Base-by-base conservation (phyloP, 2,797 vertebrate species). In the Siniperca undulata region DNA sequence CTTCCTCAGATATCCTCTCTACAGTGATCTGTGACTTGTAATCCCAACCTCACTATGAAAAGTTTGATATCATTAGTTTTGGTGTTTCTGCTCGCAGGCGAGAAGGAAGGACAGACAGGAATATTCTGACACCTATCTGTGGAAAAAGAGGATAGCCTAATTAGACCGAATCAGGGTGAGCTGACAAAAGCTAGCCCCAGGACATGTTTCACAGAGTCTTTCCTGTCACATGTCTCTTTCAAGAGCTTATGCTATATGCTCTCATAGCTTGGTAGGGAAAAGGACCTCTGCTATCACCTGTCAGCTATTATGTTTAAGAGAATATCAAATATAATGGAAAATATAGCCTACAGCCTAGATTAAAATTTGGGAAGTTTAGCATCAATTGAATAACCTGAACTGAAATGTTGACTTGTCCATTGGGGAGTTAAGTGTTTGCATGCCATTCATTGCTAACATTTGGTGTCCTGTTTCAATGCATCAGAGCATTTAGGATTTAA, bases 171-270 rank as follows among this genome's bases (percentile, higher is more conserved):
- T 88, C 86, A 85, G 83, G 62, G 66, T 77, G 84, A 94, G 87
- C 84, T 95, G 95, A 95, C 94, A 95, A 94, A 94, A 90, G 78
- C 73, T 93, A 2, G 89, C 95, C 95, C 52, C 60, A 9, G 95
- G 95, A 93, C 88, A 82, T 83, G 91, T 88, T 91, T 92, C 89
- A 86, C 91, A 86, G 87, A 92, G 86, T 88, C 90, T 90, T 94
- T 95, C 91, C 93, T 95, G 95, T 94, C 94, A 95, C 89, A 94
- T 88, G 90, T 90, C 93, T 84, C 89, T 93, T 91, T 93, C 93
- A 95, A 89, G 86, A 88, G 91, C 94, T 93, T 90, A 87, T 79
- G 79, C 86, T 87, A 64, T 74, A 80, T 77, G 74, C 88, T 85
- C 88, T 92, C 73, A 88, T 69, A 93, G 84, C 83, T 80, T 27